A percentile compares a stretch with the other conserved stretches of the same genome.
phyloP scores from a whole-genome alignment of 2,888 invertebrate genomes.

The Platycheirus albimanus region DNA sequence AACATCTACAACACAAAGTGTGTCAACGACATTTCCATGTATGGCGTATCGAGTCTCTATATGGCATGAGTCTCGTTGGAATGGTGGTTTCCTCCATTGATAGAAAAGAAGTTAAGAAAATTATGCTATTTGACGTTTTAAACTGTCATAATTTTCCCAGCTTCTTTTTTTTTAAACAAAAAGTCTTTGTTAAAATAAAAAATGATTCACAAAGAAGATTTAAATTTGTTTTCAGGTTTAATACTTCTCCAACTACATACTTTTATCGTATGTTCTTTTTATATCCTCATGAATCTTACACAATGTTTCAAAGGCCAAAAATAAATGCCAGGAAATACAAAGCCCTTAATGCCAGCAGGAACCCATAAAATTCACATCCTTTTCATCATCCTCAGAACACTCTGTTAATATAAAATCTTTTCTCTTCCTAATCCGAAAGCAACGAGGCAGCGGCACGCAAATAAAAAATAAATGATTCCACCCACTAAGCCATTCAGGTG shows the following conservation, averaged over 20 bases:
- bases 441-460: background rate
- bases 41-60: no score
- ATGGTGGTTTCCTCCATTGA: no score
- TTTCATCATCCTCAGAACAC: background rate
- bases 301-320: background rate
- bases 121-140: no score
- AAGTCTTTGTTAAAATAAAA: no score
- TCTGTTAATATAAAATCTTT: slow-evolving; percentile 34
- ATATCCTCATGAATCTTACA: background rate
- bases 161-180: no score
- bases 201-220: no score
- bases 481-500: slow-evolving; percentile 52
- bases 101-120: no score
- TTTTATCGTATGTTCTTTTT: background rate
- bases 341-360: slow-evolving; percentile 32
- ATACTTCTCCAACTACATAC: background rate
- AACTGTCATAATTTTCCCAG: no score
- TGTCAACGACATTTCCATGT: no score
- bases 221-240: no score
- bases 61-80: no score
- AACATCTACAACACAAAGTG: no score
- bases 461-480: slow-evolving; percentile 5
- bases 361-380: slow-evolving; percentile 33
- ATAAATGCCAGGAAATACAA: slow-evolving; percentile 22
- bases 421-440: background rate